Conservation (phyloP, 2,113 vertebrate species). For the Synodontis membranacea region DNA sequence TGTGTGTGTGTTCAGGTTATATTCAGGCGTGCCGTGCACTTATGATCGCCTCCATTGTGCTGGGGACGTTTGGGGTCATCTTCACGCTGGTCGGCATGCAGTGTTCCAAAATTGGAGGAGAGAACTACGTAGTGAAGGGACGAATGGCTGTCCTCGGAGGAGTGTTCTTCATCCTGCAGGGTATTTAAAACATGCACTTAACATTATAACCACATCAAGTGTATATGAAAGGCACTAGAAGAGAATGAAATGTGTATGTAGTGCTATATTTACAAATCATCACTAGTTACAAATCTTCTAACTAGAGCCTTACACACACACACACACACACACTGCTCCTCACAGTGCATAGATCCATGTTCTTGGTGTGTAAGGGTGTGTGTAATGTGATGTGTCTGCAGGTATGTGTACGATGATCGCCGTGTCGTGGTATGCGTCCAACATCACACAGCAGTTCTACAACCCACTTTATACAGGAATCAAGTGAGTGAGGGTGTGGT, state of each 20-base stretch:
- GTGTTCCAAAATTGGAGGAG: constrained; percentile 78
- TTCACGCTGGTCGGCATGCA: constrained; percentile 77
- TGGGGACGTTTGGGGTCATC: constrained; percentile 76
- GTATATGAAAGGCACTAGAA: not conserved
- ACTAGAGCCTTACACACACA: no score
- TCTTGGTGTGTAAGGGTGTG: not conserved
- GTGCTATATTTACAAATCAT: no score
- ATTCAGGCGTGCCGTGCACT: constrained; percentile 84
- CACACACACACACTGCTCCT: no score
- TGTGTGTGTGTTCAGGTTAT: constrained; percentile 70
- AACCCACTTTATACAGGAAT: constrained; percentile 77
- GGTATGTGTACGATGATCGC: constrained; percentile 82
- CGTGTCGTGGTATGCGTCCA: constrained; percentile 84
- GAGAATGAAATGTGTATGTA: not conserved
- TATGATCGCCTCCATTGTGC: constrained; percentile 80
- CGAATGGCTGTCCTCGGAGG: constrained; percentile 76
- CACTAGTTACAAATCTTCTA: no score
- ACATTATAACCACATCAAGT: no score
- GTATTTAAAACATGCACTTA: constrained; percentile 57
- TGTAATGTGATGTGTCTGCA: constrained; percentile 49
- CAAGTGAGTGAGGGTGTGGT: constrained; percentile 75
- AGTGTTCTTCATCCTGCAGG: constrained; percentile 76
- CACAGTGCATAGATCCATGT: not conserved
- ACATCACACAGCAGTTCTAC: constrained; percentile 83
- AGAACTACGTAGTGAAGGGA: constrained; percentile 74